Conservation (phyloP, 2,113 vertebrate species). For the Paratilapia polleni region DNA sequence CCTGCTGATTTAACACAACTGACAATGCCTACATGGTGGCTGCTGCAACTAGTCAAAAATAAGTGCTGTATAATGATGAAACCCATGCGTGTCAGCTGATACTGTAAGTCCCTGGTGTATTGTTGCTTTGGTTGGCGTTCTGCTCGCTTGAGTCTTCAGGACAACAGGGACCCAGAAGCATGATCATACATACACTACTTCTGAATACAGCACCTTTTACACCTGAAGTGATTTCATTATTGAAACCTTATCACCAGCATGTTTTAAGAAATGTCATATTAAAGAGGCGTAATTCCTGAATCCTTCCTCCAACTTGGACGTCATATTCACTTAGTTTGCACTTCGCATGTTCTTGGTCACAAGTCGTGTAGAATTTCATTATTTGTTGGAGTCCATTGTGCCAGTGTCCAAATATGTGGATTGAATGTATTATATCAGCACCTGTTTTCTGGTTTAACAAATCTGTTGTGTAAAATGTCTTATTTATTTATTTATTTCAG, state of each 20-base stretch:
- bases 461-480: not conserved
- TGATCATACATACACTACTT: constrained; percentile 69
- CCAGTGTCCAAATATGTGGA: fast-evolving
- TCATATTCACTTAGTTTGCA: no score
- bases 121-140: constrained; percentile 33
- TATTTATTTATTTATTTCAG: constrained; percentile 54
- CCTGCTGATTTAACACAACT: fast-evolving
- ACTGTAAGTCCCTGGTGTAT: constrained; percentile 35
- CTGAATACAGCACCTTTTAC: constrained; percentile 76
- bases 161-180: constrained; percentile 39
- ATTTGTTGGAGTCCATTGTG: fast-evolving
- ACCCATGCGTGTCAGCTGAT: constrained; percentile 81
- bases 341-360: no score
- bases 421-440: no score
- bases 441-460: no score
- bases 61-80: constrained; percentile 44
- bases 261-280: no score
- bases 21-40: not conserved
- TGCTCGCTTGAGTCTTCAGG: not conserved
- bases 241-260: not conserved
- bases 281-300: not conserved
- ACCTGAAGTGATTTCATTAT: not conserved
- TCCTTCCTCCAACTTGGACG: no score
- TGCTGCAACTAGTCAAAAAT: not conserved
- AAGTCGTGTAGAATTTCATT: not conserved